Conservation (phyloP, 1,140 invertebrate genomes). For the Lordiphosa mommai region DNA sequence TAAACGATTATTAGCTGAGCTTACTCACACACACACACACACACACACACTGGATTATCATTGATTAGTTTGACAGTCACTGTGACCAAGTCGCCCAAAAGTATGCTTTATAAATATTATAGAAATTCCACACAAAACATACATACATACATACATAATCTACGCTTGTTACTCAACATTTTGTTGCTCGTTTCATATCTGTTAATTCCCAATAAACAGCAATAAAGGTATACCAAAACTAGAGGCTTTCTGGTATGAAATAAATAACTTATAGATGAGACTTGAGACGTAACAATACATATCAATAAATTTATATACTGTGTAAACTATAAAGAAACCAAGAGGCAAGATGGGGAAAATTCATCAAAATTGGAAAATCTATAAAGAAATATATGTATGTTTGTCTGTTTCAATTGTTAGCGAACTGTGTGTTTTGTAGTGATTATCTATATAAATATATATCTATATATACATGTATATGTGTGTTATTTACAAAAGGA, state of each 20-base stretch:
- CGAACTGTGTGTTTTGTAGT: slow-evolving; percentile 46
- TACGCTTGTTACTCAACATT: slow-evolving; percentile 49
- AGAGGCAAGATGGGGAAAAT: slow-evolving; percentile 5
- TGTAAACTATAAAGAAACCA: slow-evolving; percentile 2
- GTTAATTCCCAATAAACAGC: not conserved
- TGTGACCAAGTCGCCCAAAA: slow-evolving; percentile 34
- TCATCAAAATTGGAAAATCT: slow-evolving; percentile 18
- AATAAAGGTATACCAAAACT: slow-evolving; percentile 37
- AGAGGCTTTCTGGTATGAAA: slow-evolving; percentile 43
- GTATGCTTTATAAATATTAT: slow-evolving; percentile 43
- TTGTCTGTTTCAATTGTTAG: slow-evolving; percentile 51
- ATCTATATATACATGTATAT: slow-evolving; percentile 40
- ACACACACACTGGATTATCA: slow-evolving; percentile 11
- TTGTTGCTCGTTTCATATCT: slow-evolving; percentile 45
- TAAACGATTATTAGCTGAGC: slow-evolving; percentile 20
- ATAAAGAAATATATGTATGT: slow-evolving; percentile 35
- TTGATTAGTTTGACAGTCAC: not conserved
- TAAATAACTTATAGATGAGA: slow-evolving; percentile 41
- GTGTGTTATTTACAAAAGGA: slow-evolving; percentile 52
- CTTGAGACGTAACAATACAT: slow-evolving; percentile 75
- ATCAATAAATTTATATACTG: slow-evolving; percentile 70
- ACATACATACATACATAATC: not conserved
- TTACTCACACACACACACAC: slow-evolving; percentile 3
- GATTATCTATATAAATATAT: slow-evolving; percentile 34
- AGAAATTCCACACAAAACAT: not conserved